Evolutionary conservation across 2,888 invertebrate genomes (phyloP), one percentile per base, ranked within the genome.

Genomic region (Platypus cylindrus): DNA sequence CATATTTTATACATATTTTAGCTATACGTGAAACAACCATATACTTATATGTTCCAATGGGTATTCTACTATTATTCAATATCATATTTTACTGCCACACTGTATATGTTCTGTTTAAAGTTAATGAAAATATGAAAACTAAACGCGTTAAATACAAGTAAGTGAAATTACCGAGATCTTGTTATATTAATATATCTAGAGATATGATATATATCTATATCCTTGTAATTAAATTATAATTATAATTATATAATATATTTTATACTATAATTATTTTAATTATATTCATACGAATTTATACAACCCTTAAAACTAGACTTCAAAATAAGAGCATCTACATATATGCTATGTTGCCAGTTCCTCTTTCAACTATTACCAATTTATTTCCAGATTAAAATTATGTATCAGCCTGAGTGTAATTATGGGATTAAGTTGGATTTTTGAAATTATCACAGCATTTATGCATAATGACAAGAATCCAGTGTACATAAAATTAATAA

Each of bases 371-470:
- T 5, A 12, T 5, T 26, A 20, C 20, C 9, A 20, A 20, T 20
- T 20, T 20, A 20, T 18, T 60, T 68, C 30, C 57, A 78, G 76
- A 47, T 74, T 75, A 47, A 58, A 69, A 17, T 56, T 78, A 15
- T 78, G 75, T 34, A 51, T 75, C 3, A 78, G 76, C 54, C 59
- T 80, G 37, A 73, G 75, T 46, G 58, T 78, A 3, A 68, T 78
- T 1, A 79, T 78, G 76, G 80, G 79, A 3, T 63, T 78, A 29
- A 70, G 74, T 0, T 80, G 79, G 79, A 67, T 75, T 42, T 79
- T 79, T 46, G 80, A 80, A 58, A 66, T 78, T 9, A 58, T 69
- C 9, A 69, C 70, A 2, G 54, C 52, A 17, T 48, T 51, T 3
- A 39, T 54, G 16, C 48, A 50, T 23, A 43, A 49, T 23, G 14